phyloP scores from a whole-genome alignment of 1,140 invertebrate species.

The Aphelenchoides avenae region DNA sequence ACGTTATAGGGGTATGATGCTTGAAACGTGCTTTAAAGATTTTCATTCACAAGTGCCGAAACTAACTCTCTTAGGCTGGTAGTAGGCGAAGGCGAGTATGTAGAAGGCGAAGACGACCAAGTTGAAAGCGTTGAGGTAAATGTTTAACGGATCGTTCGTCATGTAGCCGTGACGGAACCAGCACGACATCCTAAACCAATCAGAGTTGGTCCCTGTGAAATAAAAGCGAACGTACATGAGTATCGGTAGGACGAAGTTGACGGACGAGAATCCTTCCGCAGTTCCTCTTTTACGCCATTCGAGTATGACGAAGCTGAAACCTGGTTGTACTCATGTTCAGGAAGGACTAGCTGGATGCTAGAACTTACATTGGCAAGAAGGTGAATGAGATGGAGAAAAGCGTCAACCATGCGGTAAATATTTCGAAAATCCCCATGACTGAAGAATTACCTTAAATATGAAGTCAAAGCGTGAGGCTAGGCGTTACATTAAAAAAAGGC shows the following conservation, averaged over 20 bases:
- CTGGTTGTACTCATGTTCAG: no score
- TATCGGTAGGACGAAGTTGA: constrained; percentile 51
- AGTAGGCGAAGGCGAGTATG: constrained; percentile 48
- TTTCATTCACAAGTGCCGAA: neutral
- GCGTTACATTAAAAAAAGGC: neutral
- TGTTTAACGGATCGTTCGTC: constrained; percentile 48
- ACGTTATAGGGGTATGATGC: no score
- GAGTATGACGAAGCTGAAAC: constrained; percentile 24
- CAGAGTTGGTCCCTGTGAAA: neutral
- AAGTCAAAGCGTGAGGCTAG: no score
- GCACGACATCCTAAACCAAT: neutral
- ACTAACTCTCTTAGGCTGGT: constrained; percentile 48
- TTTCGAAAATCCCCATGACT: constrained; percentile 37
- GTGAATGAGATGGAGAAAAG: constrained; percentile 50
- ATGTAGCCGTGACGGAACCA: constrained; percentile 42
- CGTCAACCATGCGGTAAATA: constrained; percentile 51
- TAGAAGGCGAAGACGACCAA: constrained; percentile 45
- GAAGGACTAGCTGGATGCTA: no score
- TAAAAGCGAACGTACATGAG: constrained; percentile 37
- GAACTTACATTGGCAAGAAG: constrained; percentile 50
- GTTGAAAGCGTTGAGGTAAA: constrained; percentile 48
- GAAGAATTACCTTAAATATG: no score
- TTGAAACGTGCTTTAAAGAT: no score
- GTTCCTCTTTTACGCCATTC: constrained; percentile 46
- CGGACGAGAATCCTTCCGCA: constrained; percentile 53